Evolutionary conservation across 1,140 invertebrate genomes (phyloP), one percentile per base, ranked within the genome.

Genomic region (Magallana angulata): DNA sequence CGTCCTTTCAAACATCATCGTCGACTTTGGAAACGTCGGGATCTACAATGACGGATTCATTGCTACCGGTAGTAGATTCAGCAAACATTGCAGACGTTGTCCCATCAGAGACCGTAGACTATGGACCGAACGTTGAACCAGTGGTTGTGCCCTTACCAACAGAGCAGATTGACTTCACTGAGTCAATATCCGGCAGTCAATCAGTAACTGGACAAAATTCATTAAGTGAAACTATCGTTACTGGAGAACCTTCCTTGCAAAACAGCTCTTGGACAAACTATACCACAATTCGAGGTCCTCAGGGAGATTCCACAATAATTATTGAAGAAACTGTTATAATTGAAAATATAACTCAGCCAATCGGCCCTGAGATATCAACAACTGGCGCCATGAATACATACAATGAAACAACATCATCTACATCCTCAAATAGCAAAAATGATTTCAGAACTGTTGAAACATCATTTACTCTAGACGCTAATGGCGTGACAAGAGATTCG

Each of bases 271-370:
- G 68, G 68, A 76, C 68, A 76, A 76, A 76, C 30, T 76, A 76
- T 9, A 76, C 68, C 12, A 76, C 68, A 36, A 76, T 76, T 9
- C 6, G 68, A 30, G 68, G 24, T 30, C 68, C 68, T 2, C 11
- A 11, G 9, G 68, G 68, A 36, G 68, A 76, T 30, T 76, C 68
- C 2, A 36, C 68, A 1, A 76, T 76, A 0, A 76, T 76, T 9
- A 76, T 76, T 36, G 68, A 76, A 7, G 68, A 76, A 76, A 76
- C 68, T 9, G 68, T 76, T 76, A 24, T 76, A 8, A 76, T 76
- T 48, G 12, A 76, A 9, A 76, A 76, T 12, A 30, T 36, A 36
- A 76, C 68, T 12, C 0, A 30, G 2, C 68, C 68, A 76, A 12
- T 11, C 8, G 24, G 24, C 1, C 14, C 14, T 30, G 68, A 30